Evolutionary conservation across 2,888 invertebrate species (phyloP), one percentile per base, ranked within the genome.

Genomic region (Ophonus ardosiacus): DNA sequence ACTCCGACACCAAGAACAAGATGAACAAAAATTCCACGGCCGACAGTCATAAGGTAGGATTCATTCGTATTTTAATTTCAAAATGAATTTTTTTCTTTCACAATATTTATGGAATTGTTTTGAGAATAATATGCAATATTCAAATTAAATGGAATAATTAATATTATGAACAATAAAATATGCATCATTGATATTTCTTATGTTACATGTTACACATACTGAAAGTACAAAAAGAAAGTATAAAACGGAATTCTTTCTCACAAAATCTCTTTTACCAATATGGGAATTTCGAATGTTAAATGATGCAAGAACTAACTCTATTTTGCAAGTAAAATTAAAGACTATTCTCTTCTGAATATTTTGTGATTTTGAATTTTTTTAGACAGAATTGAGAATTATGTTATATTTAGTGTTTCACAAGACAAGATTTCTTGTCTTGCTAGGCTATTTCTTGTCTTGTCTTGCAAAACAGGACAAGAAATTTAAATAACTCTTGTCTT

Each of bases 11-110:
- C 51, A 82, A 57, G 82, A 71, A 82, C 82, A 82, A 68, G 68
- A 82, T 82, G 82, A 71, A 82, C 57, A 65, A 31, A 71, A 82
- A 82, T 65, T 68, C 71, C 56, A 38, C 68, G 71, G 68, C 56
- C 17, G 71, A 21, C 51, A 68, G 82, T 82, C 82, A 82, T 82
- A 82, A 82, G 82, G 82, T 82, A 71, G 56, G 82, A 43, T 17
- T n/a, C 65, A 4, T 6, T 5, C 3, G 3, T 10, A 18, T 63
- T 63, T 63, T 63, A 7, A 0, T 51, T 5, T 31, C 5, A 0
- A 31, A 5, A 31, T 51, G 7, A 10, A 2, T 13, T 51, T 40
- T 51, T 13, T 51, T 51, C 43, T 51, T 13, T 24, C n/a, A 59
- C 10, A 17, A 17, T 15, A 17, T 17, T 17, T 59, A 59, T 59